Conservation (phyloP, 2,113 vertebrate genomes). For the Dipodomys spectabilis region DNA sequence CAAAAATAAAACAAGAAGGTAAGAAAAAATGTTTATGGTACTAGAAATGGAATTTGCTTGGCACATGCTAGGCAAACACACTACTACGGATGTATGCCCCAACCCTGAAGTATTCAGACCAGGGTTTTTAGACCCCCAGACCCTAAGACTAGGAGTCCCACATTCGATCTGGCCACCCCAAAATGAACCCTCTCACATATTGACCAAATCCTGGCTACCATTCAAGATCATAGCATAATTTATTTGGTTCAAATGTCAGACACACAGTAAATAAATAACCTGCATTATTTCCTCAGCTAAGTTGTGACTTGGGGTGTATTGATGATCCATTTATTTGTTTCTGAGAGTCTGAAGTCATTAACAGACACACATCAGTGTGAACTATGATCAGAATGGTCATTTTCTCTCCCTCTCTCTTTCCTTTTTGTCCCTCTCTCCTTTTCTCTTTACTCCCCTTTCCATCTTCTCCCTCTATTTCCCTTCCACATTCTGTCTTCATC, state of each 20-base stretch:
- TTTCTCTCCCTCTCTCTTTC: background rate
- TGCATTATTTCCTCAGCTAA: background rate
- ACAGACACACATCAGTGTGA: background rate
- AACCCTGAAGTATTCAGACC: background rate
- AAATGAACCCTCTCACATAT: background rate
- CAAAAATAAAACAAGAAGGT: conserved; percentile 43
- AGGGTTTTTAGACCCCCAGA: background rate
- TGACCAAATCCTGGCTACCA: background rate
- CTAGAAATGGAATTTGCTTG: background rate
- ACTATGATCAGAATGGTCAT: background rate
- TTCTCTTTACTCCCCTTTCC: too few relatives aligned
- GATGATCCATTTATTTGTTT: background rate
- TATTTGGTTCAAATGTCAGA: background rate
- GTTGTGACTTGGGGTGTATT: background rate
- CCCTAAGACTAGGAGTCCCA: too few relatives aligned
- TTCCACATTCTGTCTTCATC: too few relatives aligned
- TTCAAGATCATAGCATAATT: background rate
- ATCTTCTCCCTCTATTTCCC: too few relatives aligned
- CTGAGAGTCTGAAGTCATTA: background rate
- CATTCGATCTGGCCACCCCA: background rate
- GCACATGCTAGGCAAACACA: background rate
- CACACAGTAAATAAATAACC: background rate
- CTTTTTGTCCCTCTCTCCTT: too few relatives aligned
- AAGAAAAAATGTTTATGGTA: background rate
- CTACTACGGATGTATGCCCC: background rate